These are phyloP conservation scores for Spatula versicolor DNA, from an alignment of 2,797 vertebrate genomes.

Conservation along the genomic window DNA sequence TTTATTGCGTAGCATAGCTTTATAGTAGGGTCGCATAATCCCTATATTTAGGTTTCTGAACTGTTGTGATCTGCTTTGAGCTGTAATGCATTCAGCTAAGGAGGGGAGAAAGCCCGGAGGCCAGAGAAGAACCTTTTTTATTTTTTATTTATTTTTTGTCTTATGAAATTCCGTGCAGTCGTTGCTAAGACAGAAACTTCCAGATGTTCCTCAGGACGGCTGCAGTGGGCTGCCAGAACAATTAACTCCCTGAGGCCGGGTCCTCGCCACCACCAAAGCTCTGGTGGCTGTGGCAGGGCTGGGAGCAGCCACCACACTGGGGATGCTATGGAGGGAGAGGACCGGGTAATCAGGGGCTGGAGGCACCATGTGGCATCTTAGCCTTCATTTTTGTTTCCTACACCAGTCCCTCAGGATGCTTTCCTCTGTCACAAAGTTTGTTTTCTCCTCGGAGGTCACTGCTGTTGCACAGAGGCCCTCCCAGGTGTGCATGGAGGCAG, in stretches of 20 bases:
- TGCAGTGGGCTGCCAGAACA: not conserved
- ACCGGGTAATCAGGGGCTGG: not conserved
- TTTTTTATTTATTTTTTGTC: not conserved
- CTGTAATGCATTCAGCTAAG: not conserved
- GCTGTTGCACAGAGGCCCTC: not conserved
- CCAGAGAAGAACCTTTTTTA: slow-evolving; percentile 1
- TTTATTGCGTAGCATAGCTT: slow-evolving; percentile 43
- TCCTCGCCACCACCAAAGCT: rapidly evolving
- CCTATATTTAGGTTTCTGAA: slow-evolving; percentile 59
- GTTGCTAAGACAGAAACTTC: not conserved
- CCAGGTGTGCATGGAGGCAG: not conserved
- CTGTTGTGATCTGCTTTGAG: slow-evolving; percentile 38
- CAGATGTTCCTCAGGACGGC: slow-evolving; percentile 30
- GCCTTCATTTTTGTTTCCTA: not conserved
- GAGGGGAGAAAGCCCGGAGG: slow-evolving; percentile 14
- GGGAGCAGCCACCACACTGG: not conserved
- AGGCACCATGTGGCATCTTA: not conserved
- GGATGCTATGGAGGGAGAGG: not conserved
- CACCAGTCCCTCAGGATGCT: not conserved
- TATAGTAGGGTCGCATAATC: slow-evolving; percentile 16
- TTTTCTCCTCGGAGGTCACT: not conserved
- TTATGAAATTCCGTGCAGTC: not conserved
- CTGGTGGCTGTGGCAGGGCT: not conserved
- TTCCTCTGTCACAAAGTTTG: not conserved
- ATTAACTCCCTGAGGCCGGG: not conserved